Evolutionary conservation across 2,113 vertebrate species (phyloP).

Genomic region (Pheucticus melanocephalus): DNA sequence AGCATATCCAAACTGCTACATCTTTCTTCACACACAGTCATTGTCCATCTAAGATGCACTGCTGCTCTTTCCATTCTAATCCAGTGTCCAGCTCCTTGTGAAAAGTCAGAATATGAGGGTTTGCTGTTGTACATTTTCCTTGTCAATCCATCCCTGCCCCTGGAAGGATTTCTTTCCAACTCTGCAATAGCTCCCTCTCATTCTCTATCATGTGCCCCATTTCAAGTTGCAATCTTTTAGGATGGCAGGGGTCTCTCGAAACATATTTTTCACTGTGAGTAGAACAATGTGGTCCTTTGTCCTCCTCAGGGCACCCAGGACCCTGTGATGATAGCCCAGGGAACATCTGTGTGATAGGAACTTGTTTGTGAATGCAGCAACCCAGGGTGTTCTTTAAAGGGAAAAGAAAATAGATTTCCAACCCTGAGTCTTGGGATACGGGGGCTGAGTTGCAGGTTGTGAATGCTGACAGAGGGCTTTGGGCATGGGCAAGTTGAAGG

Average conservation of each 20-base stretch:
- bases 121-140: not conserved
- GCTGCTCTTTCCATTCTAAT: not conserved
- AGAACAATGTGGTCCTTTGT: not conserved
- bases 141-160: not conserved
- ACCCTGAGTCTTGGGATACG: accelerated
- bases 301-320: accelerated
- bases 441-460: not conserved
- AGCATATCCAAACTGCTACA: slow-evolving; percentile 32
- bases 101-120: not conserved
- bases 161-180: not conserved
- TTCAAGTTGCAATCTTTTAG: not conserved
- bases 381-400: not conserved
- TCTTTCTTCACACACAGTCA: not conserved
- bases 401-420: not conserved
- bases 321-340: not conserved
- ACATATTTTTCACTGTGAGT: accelerated
- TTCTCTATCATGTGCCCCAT: not conserved
- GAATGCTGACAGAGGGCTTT: not conserved
- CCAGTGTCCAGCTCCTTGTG: not conserved
- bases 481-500: not conserved
- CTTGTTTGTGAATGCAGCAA: not conserved
- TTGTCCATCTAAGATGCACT: not conserved
- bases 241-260: not conserved
- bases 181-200: not conserved
- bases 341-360: not conserved